Evolutionary conservation across 2,888 invertebrate species (phyloP).

Genomic region (Eilema griseolum): DNA sequence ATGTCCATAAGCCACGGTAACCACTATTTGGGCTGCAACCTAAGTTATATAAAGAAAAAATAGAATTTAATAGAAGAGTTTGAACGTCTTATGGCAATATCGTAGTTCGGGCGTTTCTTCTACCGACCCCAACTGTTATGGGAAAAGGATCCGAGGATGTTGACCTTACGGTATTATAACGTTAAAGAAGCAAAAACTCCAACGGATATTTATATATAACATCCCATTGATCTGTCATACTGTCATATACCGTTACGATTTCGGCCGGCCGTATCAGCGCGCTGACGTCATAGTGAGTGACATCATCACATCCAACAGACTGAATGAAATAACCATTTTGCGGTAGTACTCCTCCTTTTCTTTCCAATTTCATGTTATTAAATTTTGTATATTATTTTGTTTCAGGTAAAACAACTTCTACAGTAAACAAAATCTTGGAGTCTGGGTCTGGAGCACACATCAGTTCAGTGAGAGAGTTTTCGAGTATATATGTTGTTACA

Average conservation of each 20-base stretch:
- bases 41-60: too few species aligned
- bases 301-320: neutral
- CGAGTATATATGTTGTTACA: too few species aligned
- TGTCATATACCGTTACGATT: conserved; percentile 8
- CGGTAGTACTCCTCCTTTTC: too few species aligned
- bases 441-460: neutral
- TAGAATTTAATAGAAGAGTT: too few species aligned
- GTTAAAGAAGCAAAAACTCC: neutral
- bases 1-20: too few species aligned
- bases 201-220: neutral
- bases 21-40: too few species aligned
- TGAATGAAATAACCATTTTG: too few species aligned
- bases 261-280: neutral
- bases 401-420: neutral
- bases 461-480: too few species aligned
- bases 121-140: neutral
- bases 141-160: neutral
- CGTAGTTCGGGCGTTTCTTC: too few species aligned
- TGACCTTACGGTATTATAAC: neutral
- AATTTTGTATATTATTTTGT: neutral
- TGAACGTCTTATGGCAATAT: too few species aligned
- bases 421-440: neutral
- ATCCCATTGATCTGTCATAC: conserved; percentile 12
- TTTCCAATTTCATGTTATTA: too few species aligned
- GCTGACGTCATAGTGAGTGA: conserved; percentile 9